Conservation (phyloP, 2,797 vertebrate species). For the Atherinosoma microstoma region DNA sequence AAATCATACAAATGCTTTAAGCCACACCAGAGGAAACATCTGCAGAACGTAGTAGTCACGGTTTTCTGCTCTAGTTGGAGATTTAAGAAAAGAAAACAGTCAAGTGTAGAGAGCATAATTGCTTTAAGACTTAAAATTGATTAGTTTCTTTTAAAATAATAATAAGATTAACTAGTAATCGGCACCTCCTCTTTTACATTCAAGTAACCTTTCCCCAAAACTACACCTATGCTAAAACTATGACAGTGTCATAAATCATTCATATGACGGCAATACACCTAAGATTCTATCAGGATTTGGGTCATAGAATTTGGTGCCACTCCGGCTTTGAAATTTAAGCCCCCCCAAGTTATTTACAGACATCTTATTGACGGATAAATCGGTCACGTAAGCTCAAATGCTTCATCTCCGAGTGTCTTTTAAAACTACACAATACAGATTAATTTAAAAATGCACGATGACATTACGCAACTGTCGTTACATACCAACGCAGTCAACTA, state of each 20-base stretch:
- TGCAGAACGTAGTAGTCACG: neutral
- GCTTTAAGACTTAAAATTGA: neutral
- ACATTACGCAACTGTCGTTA: constrained; percentile 24
- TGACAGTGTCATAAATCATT: neutral
- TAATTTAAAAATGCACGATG: neutral
- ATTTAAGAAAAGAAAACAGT: neutral
- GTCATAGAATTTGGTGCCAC: constrained; percentile 2
- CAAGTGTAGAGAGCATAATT: neutral
- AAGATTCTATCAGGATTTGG: neutral
- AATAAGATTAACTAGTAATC: neutral
- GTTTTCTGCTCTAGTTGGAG: neutral
- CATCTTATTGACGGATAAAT: constrained; percentile 30
- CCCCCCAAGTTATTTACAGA: constrained; percentile 36
- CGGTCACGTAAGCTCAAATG: constrained; percentile 4
- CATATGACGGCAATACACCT: neutral
- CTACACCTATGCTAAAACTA: neutral
- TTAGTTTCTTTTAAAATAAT: no score
- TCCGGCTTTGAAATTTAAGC: constrained; percentile 36
- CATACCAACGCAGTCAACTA: constrained; percentile 34
- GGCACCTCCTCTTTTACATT: neutral
- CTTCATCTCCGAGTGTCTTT: neutral
- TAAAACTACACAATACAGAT: constrained; percentile 6
- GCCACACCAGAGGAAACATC: neutral
- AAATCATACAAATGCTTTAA: neutral
- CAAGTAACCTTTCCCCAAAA: neutral